Evolutionary conservation across 2,797 vertebrate species (phyloP), one percentile per base, ranked within the genome.

Genomic region (Thripadectes ignobilis): DNA sequence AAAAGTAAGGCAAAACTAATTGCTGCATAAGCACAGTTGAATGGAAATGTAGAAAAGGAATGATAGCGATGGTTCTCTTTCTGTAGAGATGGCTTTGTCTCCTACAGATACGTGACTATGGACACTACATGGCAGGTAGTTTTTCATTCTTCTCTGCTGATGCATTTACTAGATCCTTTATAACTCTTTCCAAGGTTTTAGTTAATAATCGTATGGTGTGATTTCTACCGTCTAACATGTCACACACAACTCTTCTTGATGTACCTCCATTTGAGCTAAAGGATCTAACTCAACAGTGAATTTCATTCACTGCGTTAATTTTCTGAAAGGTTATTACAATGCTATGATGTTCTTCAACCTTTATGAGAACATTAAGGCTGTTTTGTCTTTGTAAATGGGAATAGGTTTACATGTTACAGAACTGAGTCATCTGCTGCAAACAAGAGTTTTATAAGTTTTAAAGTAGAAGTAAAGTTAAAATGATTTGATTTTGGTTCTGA

Each of bases 1-100:
- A 73, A 49, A 87, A 82, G 26, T 75, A 72, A 71, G 39, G 39
- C 82, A 86, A 87, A 96, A 59, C 45, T 91, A 87, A 67, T 88
- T 87, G 84, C 67, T 85, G 32, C 38, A 21, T 57, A 61, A 76
- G 49, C 45, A 14, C 26, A 77, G 49, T 12, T 78, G 65, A 85
- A 66, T 41, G 38, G 57, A 69, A 82, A 59, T 19, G 22, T 24
- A 78, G 66, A 59, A 65, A 81, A 68, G 27, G 38, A 85, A 22
- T 34, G 2, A 27, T 19, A 85, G 38, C 45, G 52, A 29, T 18
- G 0, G 2, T 63, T 77, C 73, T 21, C 17, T 15, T 61, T 74
- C 49, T 77, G 4, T 34, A 29, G 61, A 76, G 32, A n/a, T 41
- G 21, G 20, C 38, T 58, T 81, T 34, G 45, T 76, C 14, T 85